Evolutionary conservation across 2,888 invertebrate genomes (phyloP), one percentile per base, ranked within the genome.

Genomic region (Dynastes hyllus): DNA sequence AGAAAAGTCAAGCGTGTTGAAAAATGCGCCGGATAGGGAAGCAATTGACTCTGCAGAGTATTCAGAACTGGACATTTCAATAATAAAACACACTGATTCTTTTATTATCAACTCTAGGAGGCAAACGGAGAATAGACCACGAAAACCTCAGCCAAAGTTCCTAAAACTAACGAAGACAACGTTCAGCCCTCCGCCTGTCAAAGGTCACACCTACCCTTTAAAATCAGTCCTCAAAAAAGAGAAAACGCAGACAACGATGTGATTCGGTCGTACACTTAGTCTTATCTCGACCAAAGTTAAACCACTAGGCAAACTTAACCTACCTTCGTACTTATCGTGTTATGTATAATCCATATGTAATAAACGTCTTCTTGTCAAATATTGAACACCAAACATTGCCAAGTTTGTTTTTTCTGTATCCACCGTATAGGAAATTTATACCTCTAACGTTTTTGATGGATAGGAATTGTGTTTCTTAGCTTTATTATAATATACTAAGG

Each of bases 61-160:
- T 77, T 77, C 77, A 45, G 77, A 77, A 77, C 67, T 69, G 69
- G 77, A 66, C 67, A 77, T 69, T 58, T 11, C 66, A 45, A 69
- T 69, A 58, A 58, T 77, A 77, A 67, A 84, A 76, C 86, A 86
- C 76, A 87, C 86, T 13, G 87, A 87, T 82, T 88, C 88, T 16
- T 84, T 86, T 63, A 85, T 86, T 75, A 82, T 87, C 16, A 85
- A 82, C 67, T 27, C 81, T 40, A 86, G 84, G 77, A 87, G 86
- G 69, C 85, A 87, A 79, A 83, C 81, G 9, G 83, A 83, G 45
- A 81, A 84, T 4, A 86, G 84, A 79, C 81, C 83, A 27, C 82
- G 82, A 70, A 84, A 83, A 63, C 86, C 86, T 55, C 87, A 87
- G 80, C 87, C 87, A 0, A 85, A 85, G 80, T 86, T 84, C 69